Percentiles rank a stretch among this genome's conserved stretches.
Conservation (phyloP, 37 sponge, comb jelly and placozoan species). For the Theonella swinhoei region DNA sequence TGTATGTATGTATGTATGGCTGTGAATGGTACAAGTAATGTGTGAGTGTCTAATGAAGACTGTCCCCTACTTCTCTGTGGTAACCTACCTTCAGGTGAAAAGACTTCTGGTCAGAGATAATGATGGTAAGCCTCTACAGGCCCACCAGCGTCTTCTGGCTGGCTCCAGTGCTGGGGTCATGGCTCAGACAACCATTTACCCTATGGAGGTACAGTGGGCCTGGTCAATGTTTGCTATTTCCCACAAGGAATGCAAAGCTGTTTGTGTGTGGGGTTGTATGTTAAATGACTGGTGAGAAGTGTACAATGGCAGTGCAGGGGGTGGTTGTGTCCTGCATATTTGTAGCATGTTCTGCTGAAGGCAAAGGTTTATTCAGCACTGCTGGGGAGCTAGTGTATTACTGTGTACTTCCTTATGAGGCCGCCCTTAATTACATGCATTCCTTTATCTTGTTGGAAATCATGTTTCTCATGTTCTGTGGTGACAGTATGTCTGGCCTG, state of each 20-base stretch:
- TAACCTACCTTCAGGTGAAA: constrained; percentile 62
- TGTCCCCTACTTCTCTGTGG: not conserved
- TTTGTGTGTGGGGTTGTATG: not conserved
- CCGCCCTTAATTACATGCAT: too few relatives aligned
- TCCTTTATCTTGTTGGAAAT: too few relatives aligned
- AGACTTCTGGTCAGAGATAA: constrained; percentile 18
- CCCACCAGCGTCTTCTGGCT: constrained; percentile 78
- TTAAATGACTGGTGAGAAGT: not conserved
- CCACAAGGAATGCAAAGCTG: not conserved
- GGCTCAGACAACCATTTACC: constrained; percentile 91
- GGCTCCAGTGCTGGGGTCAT: constrained; percentile 90
- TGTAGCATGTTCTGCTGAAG: too few relatives aligned
- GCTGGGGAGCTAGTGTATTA: too few relatives aligned
- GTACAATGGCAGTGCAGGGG: not conserved
- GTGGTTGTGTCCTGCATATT: too few relatives aligned
- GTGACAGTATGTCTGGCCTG: too few relatives aligned
- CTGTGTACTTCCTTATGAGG: too few relatives aligned
- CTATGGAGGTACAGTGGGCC: constrained; percentile 98
- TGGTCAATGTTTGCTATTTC: not conserved
- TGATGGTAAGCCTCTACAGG: constrained; percentile 61
- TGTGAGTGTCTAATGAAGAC: not conserved
- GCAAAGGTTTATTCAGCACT: too few relatives aligned
- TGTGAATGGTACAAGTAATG: not conserved
- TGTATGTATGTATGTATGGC: not conserved
- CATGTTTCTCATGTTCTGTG: too few relatives aligned